Percentiles rank a stretch among this genome's conserved stretches.
phyloP scores from a whole-genome alignment of 2,113 vertebrate species.

The Rattus norvegicus region GRCr8 NC_086024.1:135842001-135842500 shows the following conservation, averaged over 20 bases:
- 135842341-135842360: neutral
- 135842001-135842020: neutral
- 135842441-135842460: neutral
- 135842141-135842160: neutral
- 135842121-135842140: neutral
- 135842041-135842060: neutral
- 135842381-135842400: neutral
- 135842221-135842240: too few relatives aligned
- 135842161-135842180: neutral
- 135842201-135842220: too few relatives aligned
- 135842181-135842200: neutral
- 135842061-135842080: neutral
- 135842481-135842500: neutral
- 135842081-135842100: neutral
- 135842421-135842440: neutral
- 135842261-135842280: neutral
- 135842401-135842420: neutral
- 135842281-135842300: neutral
- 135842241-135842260: neutral
- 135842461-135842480: neutral
- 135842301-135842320: neutral
- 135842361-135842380: neutral
- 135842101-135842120: neutral
- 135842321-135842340: neutral
- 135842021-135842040: neutral